Percentiles rank a stretch among this genome's conserved stretches.
Evolutionary conservation across 2,113 vertebrate species (phyloP).

Genomic region (Microcebus griseorufus): DNA sequence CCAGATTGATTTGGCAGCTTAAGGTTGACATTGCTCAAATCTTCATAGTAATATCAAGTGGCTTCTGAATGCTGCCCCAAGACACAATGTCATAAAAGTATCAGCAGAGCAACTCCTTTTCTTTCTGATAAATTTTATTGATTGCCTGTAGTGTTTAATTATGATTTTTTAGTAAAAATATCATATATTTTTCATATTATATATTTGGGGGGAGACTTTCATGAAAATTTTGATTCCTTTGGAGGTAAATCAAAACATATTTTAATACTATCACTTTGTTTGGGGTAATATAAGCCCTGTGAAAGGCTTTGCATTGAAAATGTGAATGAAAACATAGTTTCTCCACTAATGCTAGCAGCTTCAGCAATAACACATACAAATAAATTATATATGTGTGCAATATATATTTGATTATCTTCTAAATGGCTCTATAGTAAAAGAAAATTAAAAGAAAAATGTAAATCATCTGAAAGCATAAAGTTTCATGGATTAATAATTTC

Average conservation of each 20-base stretch:
- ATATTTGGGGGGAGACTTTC: neutral
- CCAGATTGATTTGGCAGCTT: neutral
- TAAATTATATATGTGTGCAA: neutral
- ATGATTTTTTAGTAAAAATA: slow-evolving; percentile 16
- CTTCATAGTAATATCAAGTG: neutral
- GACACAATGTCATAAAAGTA: neutral
- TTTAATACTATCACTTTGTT: neutral
- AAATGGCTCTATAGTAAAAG: neutral
- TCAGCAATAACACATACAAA: neutral
- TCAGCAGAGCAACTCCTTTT: neutral
- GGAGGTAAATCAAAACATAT: slow-evolving; percentile 15
- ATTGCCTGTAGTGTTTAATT: slow-evolving; percentile 14
- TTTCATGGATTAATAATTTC: neutral
- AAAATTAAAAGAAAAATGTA: slow-evolving; percentile 15
- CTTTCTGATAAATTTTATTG: slow-evolving; percentile 38
- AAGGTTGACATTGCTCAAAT: neutral
- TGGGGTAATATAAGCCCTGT: neutral
- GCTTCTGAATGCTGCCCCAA: neutral
- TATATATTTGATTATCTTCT: slow-evolving; percentile 1
- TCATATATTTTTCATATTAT: neutral
- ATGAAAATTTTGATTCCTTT: neutral
- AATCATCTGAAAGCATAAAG: neutral
- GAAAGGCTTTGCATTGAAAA: neutral
- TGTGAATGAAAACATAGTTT: neutral
- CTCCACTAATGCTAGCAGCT: neutral